These are phyloP conservation scores for Bubo bubo DNA, from an alignment of 2,113 vertebrate genomes.

Conservation along the genomic window DNA sequence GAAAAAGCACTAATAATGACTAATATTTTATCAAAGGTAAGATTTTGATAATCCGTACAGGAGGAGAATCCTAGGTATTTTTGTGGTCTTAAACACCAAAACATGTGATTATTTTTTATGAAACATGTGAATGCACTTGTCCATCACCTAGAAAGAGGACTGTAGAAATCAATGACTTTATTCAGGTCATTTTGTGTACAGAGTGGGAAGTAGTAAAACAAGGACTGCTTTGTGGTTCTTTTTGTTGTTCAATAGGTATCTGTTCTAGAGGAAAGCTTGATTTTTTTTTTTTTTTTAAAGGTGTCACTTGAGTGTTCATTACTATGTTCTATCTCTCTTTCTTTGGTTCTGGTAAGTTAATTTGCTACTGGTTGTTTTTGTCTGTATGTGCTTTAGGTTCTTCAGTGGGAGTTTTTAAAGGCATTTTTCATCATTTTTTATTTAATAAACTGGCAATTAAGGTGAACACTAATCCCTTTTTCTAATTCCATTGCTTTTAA, in stretches of 20 bases:
- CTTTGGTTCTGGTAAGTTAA: neutral
- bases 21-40: neutral
- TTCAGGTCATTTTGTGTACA: neutral
- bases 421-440: neutral
- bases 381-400: neutral
- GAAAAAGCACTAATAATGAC: neutral
- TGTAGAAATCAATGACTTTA: neutral
- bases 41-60: neutral
- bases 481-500: neutral
- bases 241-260: neutral
- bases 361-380: neutral
- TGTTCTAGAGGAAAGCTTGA: neutral
- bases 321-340: neutral
- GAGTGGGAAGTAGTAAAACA: neutral
- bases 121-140: neutral
- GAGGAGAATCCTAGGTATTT: neutral
- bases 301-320: neutral
- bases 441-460: neutral
- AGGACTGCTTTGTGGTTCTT: neutral
- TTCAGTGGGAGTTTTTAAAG: neutral
- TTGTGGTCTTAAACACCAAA: neutral
- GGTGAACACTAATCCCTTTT: neutral
- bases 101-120: fast-evolving
- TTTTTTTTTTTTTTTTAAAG: neutral
- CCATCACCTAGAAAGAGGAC: neutral